Evolutionary conservation across 2,113 vertebrate species (phyloP).

Genomic region (Stictonetta naevosa): DNA sequence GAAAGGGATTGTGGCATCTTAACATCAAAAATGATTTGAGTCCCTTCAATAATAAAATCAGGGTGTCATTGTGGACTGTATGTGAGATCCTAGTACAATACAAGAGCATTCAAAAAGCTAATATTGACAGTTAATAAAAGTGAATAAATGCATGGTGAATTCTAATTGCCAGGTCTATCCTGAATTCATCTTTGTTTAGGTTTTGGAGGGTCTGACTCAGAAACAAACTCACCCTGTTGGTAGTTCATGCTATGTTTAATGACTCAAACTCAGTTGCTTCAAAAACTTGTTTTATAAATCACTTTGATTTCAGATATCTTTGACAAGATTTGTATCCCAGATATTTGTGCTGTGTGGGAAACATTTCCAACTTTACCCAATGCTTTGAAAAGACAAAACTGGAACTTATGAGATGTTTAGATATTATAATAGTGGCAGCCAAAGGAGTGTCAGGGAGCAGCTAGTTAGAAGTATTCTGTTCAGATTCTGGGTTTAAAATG

Average conservation of each 20-base stretch:
- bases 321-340: neutral
- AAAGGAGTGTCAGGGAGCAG: neutral
- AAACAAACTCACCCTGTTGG: neutral
- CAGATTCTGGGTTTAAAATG: neutral
- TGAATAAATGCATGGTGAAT: neutral
- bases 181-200: slow-evolving; percentile 9
- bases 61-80: neutral
- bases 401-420: neutral
- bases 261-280: neutral
- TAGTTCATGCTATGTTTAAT: neutral
- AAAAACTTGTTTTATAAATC: neutral
- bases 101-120: neutral
- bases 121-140: neutral
- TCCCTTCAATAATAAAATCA: neutral
- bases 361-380: neutral
- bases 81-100: neutral
- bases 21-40: neutral
- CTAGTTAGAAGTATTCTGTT: neutral
- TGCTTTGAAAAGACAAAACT: neutral
- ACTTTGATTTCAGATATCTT: neutral
- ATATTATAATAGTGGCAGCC: neutral
- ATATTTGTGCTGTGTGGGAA: neutral
- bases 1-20: neutral
- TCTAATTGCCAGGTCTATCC: neutral
- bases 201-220: slow-evolving; percentile 7